A percentile compares a stretch with the other conserved stretches of the same genome.
Conservation (phyloP, 2,888 invertebrate species). For the Perdita meconis region DNA sequence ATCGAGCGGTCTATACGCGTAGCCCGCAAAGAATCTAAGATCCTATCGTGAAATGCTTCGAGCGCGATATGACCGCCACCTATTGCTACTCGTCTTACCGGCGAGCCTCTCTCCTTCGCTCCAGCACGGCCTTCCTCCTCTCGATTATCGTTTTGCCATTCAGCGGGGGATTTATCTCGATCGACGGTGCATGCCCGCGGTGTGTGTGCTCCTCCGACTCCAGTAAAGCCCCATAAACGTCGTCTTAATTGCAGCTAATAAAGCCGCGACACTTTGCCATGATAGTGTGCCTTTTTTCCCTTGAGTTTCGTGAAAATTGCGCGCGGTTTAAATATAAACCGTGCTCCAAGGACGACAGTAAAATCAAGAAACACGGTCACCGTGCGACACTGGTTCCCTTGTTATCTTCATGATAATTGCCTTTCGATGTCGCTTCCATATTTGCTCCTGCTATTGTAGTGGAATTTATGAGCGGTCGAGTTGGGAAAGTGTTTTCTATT, state of each 20-base stretch:
- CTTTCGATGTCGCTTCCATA: constrained; percentile 5
- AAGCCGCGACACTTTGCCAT: constrained; percentile 27
- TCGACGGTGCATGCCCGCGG: constrained; percentile 57
- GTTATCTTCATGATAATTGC: constrained; percentile 12
- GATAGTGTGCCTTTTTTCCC: neutral
- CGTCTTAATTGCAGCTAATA: constrained; percentile 56
- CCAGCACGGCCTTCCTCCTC: constrained; percentile 16
- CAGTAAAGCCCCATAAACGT: constrained; percentile 50
- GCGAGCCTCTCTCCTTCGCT: constrained; percentile 21
- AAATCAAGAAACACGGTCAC: constrained; percentile 2
- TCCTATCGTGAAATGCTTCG: constrained; percentile 77
- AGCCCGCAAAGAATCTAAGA: constrained; percentile 70
- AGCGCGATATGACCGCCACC: constrained; percentile 80
- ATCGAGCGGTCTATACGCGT: constrained; percentile 45
- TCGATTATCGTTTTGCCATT: constrained; percentile 69
- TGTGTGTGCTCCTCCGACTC: constrained; percentile 26
- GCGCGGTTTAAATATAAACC: neutral
- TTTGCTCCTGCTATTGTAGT: neutral
- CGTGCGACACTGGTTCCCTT: neutral
- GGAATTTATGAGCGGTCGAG: neutral
- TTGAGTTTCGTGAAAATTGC: constrained; percentile 7
- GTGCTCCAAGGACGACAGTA: neutral
- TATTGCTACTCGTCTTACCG: constrained; percentile 80
- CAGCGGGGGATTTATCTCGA: constrained; percentile 71
- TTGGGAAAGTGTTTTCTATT: neutral